phyloP scores from a whole-genome alignment of 1,140 invertebrate species.

The Rhyzopertha dominica region DNA sequence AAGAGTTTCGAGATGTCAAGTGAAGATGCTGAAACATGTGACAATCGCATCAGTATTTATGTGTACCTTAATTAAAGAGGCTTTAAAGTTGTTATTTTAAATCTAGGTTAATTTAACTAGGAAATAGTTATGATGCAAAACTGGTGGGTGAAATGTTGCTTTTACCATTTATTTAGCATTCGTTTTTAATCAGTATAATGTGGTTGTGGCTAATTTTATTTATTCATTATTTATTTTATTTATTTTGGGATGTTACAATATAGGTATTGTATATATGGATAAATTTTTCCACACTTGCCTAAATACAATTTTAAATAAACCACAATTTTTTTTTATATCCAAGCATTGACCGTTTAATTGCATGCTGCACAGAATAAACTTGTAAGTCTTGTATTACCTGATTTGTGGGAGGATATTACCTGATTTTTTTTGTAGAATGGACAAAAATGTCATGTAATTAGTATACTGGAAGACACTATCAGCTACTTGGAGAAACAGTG shows the following conservation, averaged over 20 bases:
- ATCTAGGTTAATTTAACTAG: no score
- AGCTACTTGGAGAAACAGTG: slow-evolving; percentile 7
- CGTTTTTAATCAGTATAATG: no score
- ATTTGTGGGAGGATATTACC: neutral
- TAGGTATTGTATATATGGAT: neutral
- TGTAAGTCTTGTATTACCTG: neutral
- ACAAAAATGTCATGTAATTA: slow-evolving; percentile 5
- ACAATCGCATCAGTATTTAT: neutral
- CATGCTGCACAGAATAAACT: neutral
- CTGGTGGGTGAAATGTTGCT: no score
- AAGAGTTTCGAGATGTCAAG: neutral
- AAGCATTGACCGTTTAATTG: neutral
- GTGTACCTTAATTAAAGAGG: neutral
- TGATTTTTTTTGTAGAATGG: slow-evolving; percentile 9
- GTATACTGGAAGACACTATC: slow-evolving; percentile 7
- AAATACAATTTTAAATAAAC: neutral
- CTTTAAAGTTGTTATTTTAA: neutral
- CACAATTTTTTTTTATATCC: neutral
- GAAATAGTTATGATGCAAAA: no score
- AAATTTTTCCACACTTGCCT: neutral
- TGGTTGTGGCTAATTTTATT: no score
- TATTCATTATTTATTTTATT: no score
- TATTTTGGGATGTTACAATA: neutral
- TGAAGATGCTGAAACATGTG: neutral
- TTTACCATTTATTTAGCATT: no score